Conservation (phyloP, 2,888 invertebrate species). For the Dryomyza anilis region DNA sequence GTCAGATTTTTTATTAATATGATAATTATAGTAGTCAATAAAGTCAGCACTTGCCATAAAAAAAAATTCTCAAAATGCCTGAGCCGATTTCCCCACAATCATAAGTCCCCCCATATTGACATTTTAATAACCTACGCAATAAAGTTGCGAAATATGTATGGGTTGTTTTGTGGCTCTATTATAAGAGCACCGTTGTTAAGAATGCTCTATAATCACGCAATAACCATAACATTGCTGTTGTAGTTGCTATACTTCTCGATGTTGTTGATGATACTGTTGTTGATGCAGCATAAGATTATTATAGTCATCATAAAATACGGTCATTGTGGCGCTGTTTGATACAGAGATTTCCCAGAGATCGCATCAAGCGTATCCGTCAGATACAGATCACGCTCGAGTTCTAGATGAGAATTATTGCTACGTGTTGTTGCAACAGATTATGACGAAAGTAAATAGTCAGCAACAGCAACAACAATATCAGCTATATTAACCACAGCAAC, state of each 20-base stretch:
- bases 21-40: too few relatives aligned
- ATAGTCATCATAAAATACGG: not conserved
- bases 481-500: too few relatives aligned
- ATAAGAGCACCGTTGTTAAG: not conserved
- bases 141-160: too few relatives aligned
- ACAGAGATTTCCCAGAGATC: not conserved
- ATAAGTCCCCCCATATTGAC: too few relatives aligned
- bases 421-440: not conserved
- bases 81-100: too few relatives aligned
- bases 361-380: not conserved
- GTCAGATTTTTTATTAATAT: too few relatives aligned
- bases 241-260: too few relatives aligned
- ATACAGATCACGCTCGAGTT: not conserved
- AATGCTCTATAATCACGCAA: constrained; percentile 8
- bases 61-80: too few relatives aligned
- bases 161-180: too few relatives aligned
- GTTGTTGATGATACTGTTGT: not conserved
- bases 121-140: too few relatives aligned
- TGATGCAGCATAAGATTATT: not conserved
- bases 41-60: too few relatives aligned
- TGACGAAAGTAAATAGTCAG: constrained; percentile 9
- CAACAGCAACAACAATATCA: too few relatives aligned
- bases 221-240: not conserved
- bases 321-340: not conserved
- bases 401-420: constrained; percentile 1